Percentiles rank a stretch among this genome's conserved stretches.
phyloP scores from a whole-genome alignment of 2,888 invertebrate genomes.

The Chaitophorus viminalis region DNA sequence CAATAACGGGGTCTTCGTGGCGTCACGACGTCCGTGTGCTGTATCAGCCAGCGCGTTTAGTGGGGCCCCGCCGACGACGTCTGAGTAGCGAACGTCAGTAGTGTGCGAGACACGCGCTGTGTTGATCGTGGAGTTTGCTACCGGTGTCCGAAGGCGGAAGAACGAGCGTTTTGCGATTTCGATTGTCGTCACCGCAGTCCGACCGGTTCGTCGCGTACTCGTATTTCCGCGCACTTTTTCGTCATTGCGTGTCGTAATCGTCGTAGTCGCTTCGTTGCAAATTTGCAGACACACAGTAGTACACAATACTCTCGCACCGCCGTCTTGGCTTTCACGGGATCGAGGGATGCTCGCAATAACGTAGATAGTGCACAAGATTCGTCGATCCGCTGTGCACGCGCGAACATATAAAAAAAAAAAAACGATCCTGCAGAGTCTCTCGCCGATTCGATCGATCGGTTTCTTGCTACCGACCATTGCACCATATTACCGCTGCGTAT shows the following conservation, averaged over 20 bases:
- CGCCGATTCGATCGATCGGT: conserved; percentile 32
- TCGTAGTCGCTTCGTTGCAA: background rate
- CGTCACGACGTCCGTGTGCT: conserved; percentile 33
- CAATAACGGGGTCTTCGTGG: conserved; percentile 44
- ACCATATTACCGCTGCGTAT: background rate
- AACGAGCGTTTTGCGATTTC: background rate
- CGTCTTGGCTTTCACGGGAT: no score
- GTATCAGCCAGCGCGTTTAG: conserved; percentile 4
- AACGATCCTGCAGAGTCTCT: background rate
- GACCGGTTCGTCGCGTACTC: background rate
- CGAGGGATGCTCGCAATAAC: background rate
- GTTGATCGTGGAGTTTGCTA: background rate
- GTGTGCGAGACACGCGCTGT: conserved; percentile 57
- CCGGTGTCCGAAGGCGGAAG: background rate
- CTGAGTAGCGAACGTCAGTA: conserved; percentile 38
- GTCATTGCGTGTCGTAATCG: background rate
- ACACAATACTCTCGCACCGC: no score
- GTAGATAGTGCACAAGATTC: background rate
- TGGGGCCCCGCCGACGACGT: conserved; percentile 12
- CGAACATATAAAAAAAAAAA: no score
- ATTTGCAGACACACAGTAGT: background rate
- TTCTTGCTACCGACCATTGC: background rate
- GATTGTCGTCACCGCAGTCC: conserved; percentile 14
- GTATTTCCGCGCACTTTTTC: background rate
- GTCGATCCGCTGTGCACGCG: background rate